A percentile compares a stretch with the other conserved stretches of the same genome.
Evolutionary conservation across 2,113 vertebrate species (phyloP).

Genomic region (Scomber colias): DNA sequence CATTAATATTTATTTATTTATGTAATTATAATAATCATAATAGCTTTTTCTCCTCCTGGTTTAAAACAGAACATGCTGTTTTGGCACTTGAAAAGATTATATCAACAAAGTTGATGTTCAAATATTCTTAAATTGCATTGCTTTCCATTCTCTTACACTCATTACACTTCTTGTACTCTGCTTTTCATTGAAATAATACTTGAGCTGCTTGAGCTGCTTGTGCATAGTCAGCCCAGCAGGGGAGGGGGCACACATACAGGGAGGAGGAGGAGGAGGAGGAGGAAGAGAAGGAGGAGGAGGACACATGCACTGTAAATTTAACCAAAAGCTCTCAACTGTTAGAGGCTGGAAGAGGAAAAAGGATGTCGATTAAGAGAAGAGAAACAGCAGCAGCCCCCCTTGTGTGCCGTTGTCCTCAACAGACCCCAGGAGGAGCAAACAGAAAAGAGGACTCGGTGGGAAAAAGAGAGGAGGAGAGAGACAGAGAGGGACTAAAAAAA

Average conservation of each 20-base stretch:
- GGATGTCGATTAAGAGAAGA: not conserved
- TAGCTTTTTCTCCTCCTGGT: too few species aligned
- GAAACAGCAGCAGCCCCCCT: not conserved
- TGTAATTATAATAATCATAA: too few species aligned
- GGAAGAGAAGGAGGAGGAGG: not conserved
- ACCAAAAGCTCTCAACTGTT: not conserved
- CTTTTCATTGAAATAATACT: too few species aligned
- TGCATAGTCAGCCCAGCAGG: not conserved
- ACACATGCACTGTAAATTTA: not conserved
- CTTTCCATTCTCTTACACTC: too few species aligned
- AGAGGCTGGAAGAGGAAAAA: conserved; percentile 8
- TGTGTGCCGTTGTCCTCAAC: conserved; percentile 24
- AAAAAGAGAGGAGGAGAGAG: not conserved
- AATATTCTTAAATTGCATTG: too few species aligned
- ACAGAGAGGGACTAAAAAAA: not conserved
- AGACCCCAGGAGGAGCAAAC: conserved; percentile 41
- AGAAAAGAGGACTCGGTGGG: conserved; percentile 8
- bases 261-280: too few species aligned
- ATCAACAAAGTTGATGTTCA: too few species aligned
- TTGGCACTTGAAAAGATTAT: too few species aligned
- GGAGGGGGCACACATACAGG: too few species aligned
- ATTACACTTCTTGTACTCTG: too few species aligned
- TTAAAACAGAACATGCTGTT: too few species aligned
- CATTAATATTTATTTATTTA: too few species aligned
- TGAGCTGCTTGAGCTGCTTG: not conserved